phyloP scores from a whole-genome alignment of 2,888 invertebrate genomes.

The Tetragonula carbonaria region DNA sequence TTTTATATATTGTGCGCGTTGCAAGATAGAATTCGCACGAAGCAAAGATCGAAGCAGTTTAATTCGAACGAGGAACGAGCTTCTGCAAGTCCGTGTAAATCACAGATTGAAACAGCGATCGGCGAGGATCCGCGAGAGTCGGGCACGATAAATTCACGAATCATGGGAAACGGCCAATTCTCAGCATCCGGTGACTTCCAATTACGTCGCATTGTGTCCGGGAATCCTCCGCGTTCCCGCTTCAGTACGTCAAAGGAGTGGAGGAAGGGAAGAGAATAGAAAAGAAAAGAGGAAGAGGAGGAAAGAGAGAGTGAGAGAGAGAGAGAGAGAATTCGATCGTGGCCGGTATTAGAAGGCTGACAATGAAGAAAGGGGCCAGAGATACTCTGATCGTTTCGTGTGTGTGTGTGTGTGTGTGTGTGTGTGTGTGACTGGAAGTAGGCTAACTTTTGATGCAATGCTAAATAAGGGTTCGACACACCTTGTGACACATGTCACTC shows the following conservation, averaged over 20 bases:
- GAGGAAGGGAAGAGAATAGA: not conserved
- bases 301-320: slow-evolving; percentile 6
- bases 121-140: slow-evolving; percentile 2
- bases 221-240: slow-evolving; percentile 49
- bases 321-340: slow-evolving; percentile 39
- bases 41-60: no score
- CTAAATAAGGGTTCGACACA: slow-evolving; percentile 60
- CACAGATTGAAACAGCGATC: no score
- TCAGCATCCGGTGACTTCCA: slow-evolving; percentile 69
- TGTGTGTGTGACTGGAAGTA: slow-evolving; percentile 40
- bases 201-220: slow-evolving; percentile 70
- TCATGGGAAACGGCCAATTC: slow-evolving; percentile 68
- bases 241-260: slow-evolving; percentile 41
- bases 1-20: no score
- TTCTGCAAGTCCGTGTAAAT: no score
- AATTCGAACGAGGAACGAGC: no score
- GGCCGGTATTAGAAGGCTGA: slow-evolving; percentile 57
- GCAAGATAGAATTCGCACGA: no score
- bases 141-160: slow-evolving; percentile 40
- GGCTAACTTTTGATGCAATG: slow-evolving; percentile 60
- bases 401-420: not conserved
- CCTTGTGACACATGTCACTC: slow-evolving; percentile 74
- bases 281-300: not conserved
- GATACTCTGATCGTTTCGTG: not conserved
- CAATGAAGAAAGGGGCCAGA: slow-evolving; percentile 42